Evolutionary conservation across 2,797 vertebrate species (phyloP), one percentile per base, ranked within the genome.

Genomic region (Xiphophorus birchmanni): DNA sequence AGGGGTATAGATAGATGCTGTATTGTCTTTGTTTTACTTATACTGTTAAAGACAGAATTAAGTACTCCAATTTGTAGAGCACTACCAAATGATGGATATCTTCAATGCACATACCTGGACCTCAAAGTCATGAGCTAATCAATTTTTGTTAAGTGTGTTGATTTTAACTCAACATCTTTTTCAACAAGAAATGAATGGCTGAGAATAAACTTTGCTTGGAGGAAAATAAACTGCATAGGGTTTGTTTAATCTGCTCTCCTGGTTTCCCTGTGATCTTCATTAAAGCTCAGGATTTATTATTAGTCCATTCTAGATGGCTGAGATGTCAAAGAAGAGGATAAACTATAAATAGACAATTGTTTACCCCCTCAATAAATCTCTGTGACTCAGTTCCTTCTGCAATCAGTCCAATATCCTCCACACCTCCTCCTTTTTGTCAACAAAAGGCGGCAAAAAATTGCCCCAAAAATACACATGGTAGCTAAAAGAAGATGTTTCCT

Each of bases 101-200:
- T 44, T 42, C 75, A 65, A 77, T 82, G 18, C 76, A 35, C 78
- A 75, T 56, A 47, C 84, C 76, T 87, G 84, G 81, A 81, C 73
- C 80, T 76, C 77, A 76, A 73, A 47, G 44, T 81, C 69, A 75
- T 80, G 56, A 77, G 73, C 82, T 83, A 35, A 50, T 83, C 85
- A 81, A 48, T 91, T 91, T 79, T 81, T 40, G 60, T 40, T 44
- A 73, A 89, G 78, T 72, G 40, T 56, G 87, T 83, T 77, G 90
- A 89, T 89, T 93, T 82, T 72, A 79, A 85, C 87, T 81, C 44
- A 84, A 47, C 81, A 58, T 89, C 92, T 91, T 85, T 93, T 91
- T 86, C 82, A 18, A 87, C 80, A 80, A 88, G 79, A 90, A 87
- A 86, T 86, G 87, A 86, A 88, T 83, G 82, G 78, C 79, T 71